These are phyloP conservation scores for Nemotelus nigrinus DNA, from an alignment of 2,888 invertebrate genomes.

Conservation along the genomic window DNA sequence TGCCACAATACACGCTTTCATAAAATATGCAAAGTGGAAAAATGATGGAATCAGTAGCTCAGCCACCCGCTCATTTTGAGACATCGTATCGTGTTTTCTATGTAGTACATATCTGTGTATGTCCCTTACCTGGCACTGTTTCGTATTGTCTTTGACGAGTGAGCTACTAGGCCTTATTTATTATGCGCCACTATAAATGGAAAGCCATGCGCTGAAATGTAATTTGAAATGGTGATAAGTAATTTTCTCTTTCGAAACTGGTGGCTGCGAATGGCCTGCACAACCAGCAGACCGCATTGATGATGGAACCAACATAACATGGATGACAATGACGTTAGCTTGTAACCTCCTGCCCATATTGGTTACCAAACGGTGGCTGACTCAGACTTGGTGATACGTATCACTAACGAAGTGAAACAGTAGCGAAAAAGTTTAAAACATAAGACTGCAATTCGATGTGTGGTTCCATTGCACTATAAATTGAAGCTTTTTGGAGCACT, in stretches of 20 bases:
- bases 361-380: no score
- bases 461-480: no score
- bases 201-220: conserved; percentile 41
- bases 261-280: conserved; percentile 4
- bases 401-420: no score
- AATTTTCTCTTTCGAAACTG: conserved; percentile 43
- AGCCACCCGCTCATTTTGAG: conserved; percentile 15
- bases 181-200: conserved; percentile 43
- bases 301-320: not conserved
- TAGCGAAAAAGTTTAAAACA: no score
- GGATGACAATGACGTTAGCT: no score
- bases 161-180: not conserved
- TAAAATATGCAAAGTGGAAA: conserved; percentile 24
- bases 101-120: not conserved
- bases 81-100: not conserved
- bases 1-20: not conserved
- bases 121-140: not conserved
- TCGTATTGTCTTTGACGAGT: not conserved
- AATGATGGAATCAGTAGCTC: not conserved
- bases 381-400: no score
- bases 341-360: no score
- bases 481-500: no score
- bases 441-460: no score
- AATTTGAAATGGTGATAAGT: conserved; percentile 40
- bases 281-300: not conserved